Evolutionary conservation across 1,140 invertebrate species (phyloP), one percentile per base, ranked within the genome.

Genomic region (Hyles vespertilio): DNA sequence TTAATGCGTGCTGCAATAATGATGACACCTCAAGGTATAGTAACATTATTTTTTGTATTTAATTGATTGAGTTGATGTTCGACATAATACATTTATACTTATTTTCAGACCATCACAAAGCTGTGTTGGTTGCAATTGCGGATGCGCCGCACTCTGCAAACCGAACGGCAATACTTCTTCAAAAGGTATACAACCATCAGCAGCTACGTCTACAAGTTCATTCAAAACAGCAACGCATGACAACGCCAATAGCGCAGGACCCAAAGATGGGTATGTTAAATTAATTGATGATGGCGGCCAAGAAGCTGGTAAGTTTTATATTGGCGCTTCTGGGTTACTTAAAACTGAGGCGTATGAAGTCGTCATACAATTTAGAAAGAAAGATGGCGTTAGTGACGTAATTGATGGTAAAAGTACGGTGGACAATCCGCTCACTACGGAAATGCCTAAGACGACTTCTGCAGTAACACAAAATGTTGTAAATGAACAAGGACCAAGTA

Each of bases 331-430:
- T 11, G 81, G 81, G 4, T 79, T 84, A 45, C 64, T 87, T 11
- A 84, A 84, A 74, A 69, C 86, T 56, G 75, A 87, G 47, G 77
- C 75, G 5, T 89, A 86, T 54, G 86, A 89, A 79, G 81, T 89
- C 11, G 63, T 87, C 6, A 89, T 89, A 65, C 83, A 89, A 51
- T 62, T 89, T 10, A 77, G 81, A 53, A 87, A 86, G 55, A 89
- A 86, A 66, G 80, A 81, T 47, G 48, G 44, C 32, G 34, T 9
- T 3, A 22, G 33, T 11, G 40, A 56, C 32, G 47, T 47, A 34
- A 10, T 10, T 10, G 32, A 10, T 9, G 60, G 54, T 7, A 69
- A 68, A 50, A 50, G 53, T 22, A 56, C 44, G 3, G 40, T 32
- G 0, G 50, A 56, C 5, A 56, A 69, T 44, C n/a, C 51, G 32